Base-by-base conservation (phyloP, 2,888 invertebrate species). In the Podabrus alpinus region DNA sequence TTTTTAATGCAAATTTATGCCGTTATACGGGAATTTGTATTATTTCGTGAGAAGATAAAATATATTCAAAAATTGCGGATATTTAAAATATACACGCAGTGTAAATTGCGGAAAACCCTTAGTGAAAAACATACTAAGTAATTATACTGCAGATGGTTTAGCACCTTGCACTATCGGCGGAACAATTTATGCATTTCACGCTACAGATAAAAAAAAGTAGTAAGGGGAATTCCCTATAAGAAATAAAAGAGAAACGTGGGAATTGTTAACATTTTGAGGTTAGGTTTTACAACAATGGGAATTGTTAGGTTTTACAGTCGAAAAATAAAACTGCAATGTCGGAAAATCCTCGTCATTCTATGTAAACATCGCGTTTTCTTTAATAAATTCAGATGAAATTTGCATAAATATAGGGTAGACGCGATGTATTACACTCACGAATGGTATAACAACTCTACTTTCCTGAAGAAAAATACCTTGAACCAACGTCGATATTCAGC, bases 351-450 rank as follows among this genome's bases (percentile, higher is more conserved):
- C 45, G 45, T 45, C 45, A 45, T n/a, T n/a, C 45, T 45, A 71
- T 72, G 66, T 60, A 67, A 67, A 70, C 69, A 60, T 67, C 66
- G 66, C 68, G 69, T 75, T 78, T 71, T 19, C 11, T 25, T 72
- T 75, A 79, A 77, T 76, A 74, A 74, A 76, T 77, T 73, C 75
- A 59, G 59, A 45, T 19, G 45, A 61, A 67, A 80, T 80, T 77
- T 79, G 79, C 80, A 79, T 80, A 80, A 80, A 73, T 78, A 79
- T 67, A 73, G 77, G 77, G 73, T 72, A 71, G 45, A 45, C 45
- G 66, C 10, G 68, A 64, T 73, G 21, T 16, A 19, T 62, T 62
- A 62, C 19, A 62, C 62, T 62, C 66, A 70, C 66, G 45, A 73
- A 71, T 71, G 68, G 76, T 67, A 76, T 76, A 76, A 76, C 68